These are phyloP conservation scores for Arnoldichthys spilopterus DNA, from an alignment of 2,797 vertebrate genomes.

Conservation along the genomic window DNA sequence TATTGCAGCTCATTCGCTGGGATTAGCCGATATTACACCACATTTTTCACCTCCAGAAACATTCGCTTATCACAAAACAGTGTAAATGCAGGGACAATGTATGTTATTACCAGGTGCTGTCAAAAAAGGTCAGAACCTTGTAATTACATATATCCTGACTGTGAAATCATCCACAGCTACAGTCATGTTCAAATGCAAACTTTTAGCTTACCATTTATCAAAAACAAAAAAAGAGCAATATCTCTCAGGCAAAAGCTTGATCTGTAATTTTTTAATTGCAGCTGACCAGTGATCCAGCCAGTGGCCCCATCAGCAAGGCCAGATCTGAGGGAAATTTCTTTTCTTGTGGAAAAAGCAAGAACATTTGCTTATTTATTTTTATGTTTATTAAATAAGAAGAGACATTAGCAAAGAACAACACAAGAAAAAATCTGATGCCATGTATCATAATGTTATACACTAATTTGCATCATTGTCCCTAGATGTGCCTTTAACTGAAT, in stretches of 20 bases:
- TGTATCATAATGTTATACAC: too few species aligned
- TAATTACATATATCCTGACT: constrained; percentile 8
- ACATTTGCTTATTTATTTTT: not conserved
- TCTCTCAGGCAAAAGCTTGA: constrained; percentile 1
- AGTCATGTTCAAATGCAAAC: not conserved
- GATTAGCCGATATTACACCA: constrained; percentile 2
- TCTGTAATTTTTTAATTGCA: constrained; percentile 23
- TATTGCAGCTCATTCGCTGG: not conserved
- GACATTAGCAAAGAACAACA: not conserved
- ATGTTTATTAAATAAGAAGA: not conserved
- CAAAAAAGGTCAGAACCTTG: not conserved
- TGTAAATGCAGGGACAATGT: not conserved
- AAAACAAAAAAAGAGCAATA: constrained; percentile 3
- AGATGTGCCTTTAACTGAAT: too few species aligned
- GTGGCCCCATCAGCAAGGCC: constrained; percentile 19
- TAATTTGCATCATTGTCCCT: too few species aligned
- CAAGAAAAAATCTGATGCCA: too few species aligned
- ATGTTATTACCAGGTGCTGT: not conserved
- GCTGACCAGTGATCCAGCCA: not conserved
- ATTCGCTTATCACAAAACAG: not conserved
- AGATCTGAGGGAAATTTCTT: constrained; percentile 11
- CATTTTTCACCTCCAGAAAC: not conserved
- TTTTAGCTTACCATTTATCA: not conserved
- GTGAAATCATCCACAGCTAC: not conserved
- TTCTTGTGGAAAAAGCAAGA: constrained; percentile 15